phyloP scores from a whole-genome alignment of 2,113 vertebrate genomes.

The Pitta sordida region DNA sequence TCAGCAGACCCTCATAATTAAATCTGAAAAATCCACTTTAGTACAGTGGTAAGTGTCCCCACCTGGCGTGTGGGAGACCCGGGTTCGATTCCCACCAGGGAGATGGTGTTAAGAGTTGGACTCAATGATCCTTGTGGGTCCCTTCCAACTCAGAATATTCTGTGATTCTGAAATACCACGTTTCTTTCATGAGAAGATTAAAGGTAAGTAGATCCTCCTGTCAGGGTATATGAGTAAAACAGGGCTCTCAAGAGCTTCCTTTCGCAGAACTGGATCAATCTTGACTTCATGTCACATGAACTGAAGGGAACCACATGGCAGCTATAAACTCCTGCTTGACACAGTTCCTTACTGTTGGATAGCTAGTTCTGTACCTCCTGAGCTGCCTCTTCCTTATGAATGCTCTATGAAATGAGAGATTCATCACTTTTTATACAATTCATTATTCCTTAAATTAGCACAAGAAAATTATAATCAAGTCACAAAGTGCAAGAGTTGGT shows the following conservation, averaged over 20 bases:
- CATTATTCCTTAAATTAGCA: constrained; percentile 19
- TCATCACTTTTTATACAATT: not conserved
- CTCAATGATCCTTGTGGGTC: too few species aligned
- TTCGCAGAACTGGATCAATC: not conserved
- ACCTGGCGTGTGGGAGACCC: too few species aligned
- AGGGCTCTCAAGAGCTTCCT: not conserved
- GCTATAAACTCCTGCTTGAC: not conserved
- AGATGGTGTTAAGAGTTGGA: too few species aligned
- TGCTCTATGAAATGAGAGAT: not conserved
- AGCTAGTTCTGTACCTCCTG: not conserved
- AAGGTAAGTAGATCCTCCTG: not conserved
- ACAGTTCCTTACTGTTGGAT: not conserved
- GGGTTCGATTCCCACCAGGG: too few species aligned
- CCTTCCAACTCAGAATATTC: too few species aligned
- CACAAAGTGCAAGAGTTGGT: not conserved
- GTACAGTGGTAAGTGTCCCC: too few species aligned
- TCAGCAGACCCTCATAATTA: not conserved
- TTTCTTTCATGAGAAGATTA: not conserved
- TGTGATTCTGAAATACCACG: fast-evolving
- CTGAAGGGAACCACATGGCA: not conserved
- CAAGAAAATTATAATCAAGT: not conserved
- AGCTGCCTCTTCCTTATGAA: not conserved
- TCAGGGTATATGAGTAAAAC: not conserved
- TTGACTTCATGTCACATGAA: not conserved
- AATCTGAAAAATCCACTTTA: too few species aligned